Base-by-base conservation (phyloP, 2,113 vertebrate species). In the Jaculus jaculus region DNA sequence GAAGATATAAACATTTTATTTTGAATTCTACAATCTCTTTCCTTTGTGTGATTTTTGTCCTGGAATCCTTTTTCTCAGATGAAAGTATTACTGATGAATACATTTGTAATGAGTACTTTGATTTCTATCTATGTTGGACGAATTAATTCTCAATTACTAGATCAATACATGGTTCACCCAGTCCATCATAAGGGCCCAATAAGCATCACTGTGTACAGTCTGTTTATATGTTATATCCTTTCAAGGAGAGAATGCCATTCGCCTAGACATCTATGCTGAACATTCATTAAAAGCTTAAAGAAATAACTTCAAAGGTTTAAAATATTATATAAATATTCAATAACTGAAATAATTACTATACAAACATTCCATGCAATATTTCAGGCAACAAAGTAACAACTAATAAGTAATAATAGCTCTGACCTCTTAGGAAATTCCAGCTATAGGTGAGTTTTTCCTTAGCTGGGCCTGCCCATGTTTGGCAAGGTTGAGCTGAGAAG, bases 71-170 rank as follows among this genome's bases (percentile, higher is more conserved):
- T 79, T 86, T 21, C 18, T 77, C n/a, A 37, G 2, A 39, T 32
- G 4, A 54, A 11, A 42, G n/a, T 24, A 54, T 17, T 51, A 1
- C 58, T 42, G 1, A 7, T 78, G 15, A n/a, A 2, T 47, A 51
- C 4, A 32, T 5, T 20, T 0, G 3, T 24, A 5, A 26, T 23
- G 12, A 69, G 23, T 3, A 34, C 0, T 51, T n/a, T 18, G 24
- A 65, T 51, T 37, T 37, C 10, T 21, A 32, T 30, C 9, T 8
- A 1, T 39, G 1, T 11, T 61, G 8, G 81, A 16, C 88, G 28
- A 89, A 92, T 81, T 71, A 87, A 58, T 9, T 61, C 2, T 24
- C 30, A 30, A 4, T 23, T 51, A 34, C 51, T 30, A 75, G 63
- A 18, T 54, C 1, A 51, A 24, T 16, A 8, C 10, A 79, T 39